Base-by-base conservation (phyloP, 1,140 invertebrate genomes). In the Pinna nobilis region DNA sequence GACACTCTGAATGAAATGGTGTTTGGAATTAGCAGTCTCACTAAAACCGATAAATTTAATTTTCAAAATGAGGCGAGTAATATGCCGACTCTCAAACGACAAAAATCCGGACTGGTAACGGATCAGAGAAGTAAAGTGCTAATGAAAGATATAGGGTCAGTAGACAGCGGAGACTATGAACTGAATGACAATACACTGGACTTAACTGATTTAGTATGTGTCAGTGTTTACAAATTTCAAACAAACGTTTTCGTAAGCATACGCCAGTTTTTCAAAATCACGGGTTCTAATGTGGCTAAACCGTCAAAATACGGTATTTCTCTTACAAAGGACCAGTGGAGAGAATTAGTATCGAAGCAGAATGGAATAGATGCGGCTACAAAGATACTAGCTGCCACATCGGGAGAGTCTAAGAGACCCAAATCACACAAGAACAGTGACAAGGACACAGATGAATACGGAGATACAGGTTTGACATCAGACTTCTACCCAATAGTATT, bases 131-230 rank as follows among this genome's bases (percentile, higher is more conserved):
- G 2, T 23, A 49, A 59, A 44, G 11, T 49, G 28, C 49, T 35
- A 41, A 35, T n/a, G 39, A 69, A 64, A 59, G 66, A 49, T 55
- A 20, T n/a, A 28, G 60, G 50, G 32, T 55, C 50, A 41, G 33
- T 57, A 15, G 72, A 68, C 1, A 60, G 60, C 11, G 72, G 72
- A 1, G 72, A 74, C n/a, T 74, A 74, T 23, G 72, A 74, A 64
- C 37, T 74, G 4, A 63, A 69, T 59, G 50, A 47, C 9, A 65
- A 69, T 13, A 68, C 60, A 13, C 69, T 64, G 30, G 72, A 74
- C 59, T 65, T 74, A 7, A 57, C 49, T n/a, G 60, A 74, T 44
- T 33, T 74, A 20, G 39, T 65, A 20, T 74, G 72, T 63, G 33
- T 47, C 13, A n/a, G 33, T 57, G 72, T 69, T 4, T 60, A 37